Evolutionary conservation across 2,888 invertebrate genomes (phyloP), one percentile per base, ranked within the genome.

Genomic region (Odontocerum albicorne): DNA sequence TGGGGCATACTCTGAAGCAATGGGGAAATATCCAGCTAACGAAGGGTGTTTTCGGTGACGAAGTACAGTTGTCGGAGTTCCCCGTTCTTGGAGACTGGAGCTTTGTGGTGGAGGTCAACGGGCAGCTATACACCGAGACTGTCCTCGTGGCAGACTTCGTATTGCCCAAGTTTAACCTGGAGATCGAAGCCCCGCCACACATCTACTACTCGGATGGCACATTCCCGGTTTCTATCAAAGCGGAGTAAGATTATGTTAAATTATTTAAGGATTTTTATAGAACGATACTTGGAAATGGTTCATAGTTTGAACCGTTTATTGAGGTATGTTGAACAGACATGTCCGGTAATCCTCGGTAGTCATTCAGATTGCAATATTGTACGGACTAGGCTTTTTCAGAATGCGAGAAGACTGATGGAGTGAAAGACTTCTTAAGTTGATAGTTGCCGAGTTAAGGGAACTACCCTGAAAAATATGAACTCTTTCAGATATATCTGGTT

Each of bases 151-250:
- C 93, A 4, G 92, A 94, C 72, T 95, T 94, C 65, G 89, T 97
- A 50, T 73, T 94, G 62, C 98, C 98, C 0, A 96, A 96, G 68
- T 98, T 96, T 72, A 87, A 95, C 67, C 90, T 97, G 55, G 83
- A 83, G 21, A 85, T 97, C 57, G 85, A 90, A 62, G 82, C 93
- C 22, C 89, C 92, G 1, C 83, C 88, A 49, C 92, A 92, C 70
- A 83, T 88, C 4, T 87, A 93, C 1, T 88, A 91, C 68, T 85
- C 85, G 61, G 92, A 93, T 47, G 87, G 86, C 38, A 83, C 86
- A 59, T 81, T 96, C 42, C 82, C 81, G 15, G 89, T 90, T 17
- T 88, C 90, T 16, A 82, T 97, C 2, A 84, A 87, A 47, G 88
- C 96, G 13, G 90, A 87, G 90, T 94, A 80, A 79, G 77, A 70